phyloP scores from a whole-genome alignment of 2,113 vertebrate genomes.

The Nestor notabilis region DNA sequence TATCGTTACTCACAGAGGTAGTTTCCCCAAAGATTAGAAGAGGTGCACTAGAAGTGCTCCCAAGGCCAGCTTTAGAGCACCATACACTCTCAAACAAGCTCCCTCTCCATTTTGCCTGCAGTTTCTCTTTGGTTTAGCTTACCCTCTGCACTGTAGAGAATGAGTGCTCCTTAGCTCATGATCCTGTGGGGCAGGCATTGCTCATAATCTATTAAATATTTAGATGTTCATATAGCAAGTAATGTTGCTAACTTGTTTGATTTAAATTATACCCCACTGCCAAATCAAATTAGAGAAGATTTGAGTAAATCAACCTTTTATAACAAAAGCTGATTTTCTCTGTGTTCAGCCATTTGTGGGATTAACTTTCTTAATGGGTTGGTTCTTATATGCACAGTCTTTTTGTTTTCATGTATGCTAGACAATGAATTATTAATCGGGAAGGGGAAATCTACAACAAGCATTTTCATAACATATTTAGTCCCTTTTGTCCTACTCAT shows the following conservation, averaged over 20 bases:
- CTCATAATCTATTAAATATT: constrained; percentile 63
- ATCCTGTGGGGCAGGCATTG: background rate
- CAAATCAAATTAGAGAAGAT: constrained; percentile 66
- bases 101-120: background rate
- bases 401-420: constrained; percentile 57
- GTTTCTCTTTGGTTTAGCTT: background rate
- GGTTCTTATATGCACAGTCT: constrained; percentile 39
- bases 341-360: constrained; percentile 53
- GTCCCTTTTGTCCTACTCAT: constrained; percentile 37
- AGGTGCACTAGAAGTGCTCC: background rate
- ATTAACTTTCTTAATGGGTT: constrained; percentile 70
- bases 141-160: background rate
- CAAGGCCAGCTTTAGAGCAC: background rate
- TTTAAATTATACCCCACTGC: constrained; percentile 59
- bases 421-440: constrained; percentile 55
- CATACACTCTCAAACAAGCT: background rate
- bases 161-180: background rate
- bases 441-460: background rate
- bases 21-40: background rate
- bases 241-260: constrained; percentile 58
- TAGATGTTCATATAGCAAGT: constrained; percentile 26
- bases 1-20: background rate
- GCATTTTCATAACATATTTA: constrained; percentile 44
- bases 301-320: constrained; percentile 66
- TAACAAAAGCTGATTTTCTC: constrained; percentile 58